Evolutionary conservation across 2,888 invertebrate species (phyloP).

Genomic region (Xestia c-nigrum): DNA sequence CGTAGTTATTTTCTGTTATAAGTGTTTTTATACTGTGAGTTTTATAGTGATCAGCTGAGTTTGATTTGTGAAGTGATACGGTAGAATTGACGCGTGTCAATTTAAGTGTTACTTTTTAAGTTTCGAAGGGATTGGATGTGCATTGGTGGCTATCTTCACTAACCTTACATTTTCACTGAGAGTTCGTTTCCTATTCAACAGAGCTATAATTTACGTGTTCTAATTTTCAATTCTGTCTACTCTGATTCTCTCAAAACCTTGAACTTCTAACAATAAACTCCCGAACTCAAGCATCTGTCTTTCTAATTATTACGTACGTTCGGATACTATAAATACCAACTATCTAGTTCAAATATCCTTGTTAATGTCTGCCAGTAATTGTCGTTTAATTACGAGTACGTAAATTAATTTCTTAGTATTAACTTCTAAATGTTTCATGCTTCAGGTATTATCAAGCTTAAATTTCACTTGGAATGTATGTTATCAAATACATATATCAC

Average conservation of each 20-base stretch:
- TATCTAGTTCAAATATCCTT: slow-evolving; percentile 33
- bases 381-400: slow-evolving; percentile 16
- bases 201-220: slow-evolving; percentile 12
- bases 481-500: background rate
- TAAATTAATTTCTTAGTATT: slow-evolving; percentile 3
- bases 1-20: slow-evolving; percentile 59
- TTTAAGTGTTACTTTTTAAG: slow-evolving; percentile 3
- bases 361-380: slow-evolving; percentile 20
- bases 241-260: slow-evolving; percentile 41
- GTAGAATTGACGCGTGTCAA: background rate
- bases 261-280: slow-evolving; percentile 52
- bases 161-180: background rate
- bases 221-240: background rate
- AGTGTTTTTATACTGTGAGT: slow-evolving; percentile 43
- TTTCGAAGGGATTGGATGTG: slow-evolving; percentile 9
- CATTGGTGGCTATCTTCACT: background rate
- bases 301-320: slow-evolving; percentile 42
- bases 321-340: slow-evolving; percentile 42
- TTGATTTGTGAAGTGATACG: slow-evolving; percentile 48
- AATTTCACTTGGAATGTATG: background rate
- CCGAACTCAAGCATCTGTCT: slow-evolving; percentile 37
- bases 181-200: background rate
- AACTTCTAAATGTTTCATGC: slow-evolving; percentile 4
- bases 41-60: slow-evolving; percentile 21
- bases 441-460: background rate